Evolutionary conservation across 2,797 vertebrate genomes (phyloP).

Genomic region (Pseudotriccus pelzelni): DNA sequence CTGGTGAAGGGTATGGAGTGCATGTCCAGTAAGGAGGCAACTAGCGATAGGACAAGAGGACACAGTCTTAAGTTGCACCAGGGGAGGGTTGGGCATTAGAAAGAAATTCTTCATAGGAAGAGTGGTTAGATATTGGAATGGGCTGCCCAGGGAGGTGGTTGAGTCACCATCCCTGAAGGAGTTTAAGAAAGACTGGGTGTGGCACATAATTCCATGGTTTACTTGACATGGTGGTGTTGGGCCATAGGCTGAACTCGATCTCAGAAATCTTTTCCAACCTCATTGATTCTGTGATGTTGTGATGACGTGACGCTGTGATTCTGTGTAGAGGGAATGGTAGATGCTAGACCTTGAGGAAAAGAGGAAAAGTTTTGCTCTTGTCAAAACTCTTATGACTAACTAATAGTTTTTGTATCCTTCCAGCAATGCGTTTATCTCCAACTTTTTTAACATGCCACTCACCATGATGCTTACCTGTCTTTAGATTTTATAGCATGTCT

Average conservation of each 20-base stretch:
- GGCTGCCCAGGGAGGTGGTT: not conserved
- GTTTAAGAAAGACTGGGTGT: not conserved
- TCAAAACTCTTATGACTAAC: not conserved
- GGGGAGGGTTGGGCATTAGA: not conserved
- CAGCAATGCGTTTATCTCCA: not conserved
- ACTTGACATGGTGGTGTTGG: not conserved
- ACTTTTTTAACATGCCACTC: not conserved
- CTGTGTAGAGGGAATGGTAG: not conserved
- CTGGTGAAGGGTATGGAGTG: not conserved
- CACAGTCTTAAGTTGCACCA: rapidly evolving
- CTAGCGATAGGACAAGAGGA: not conserved
- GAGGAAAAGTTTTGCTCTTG: not conserved
- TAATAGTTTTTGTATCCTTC: not conserved
- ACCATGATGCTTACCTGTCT: not conserved
- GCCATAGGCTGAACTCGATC: not conserved
- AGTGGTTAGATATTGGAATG: rapidly evolving
- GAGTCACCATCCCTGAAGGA: too few relatives aligned
- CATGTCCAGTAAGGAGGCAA: not conserved
- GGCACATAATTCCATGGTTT: too few relatives aligned
- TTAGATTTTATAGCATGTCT: not conserved
- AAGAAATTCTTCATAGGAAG: not conserved
- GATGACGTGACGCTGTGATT: not conserved
- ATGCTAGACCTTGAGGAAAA: not conserved
- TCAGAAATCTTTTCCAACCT: not conserved
- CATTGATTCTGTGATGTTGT: not conserved